Conservation (phyloP, 2,797 vertebrate genomes). For the Enteromius unitaeniatus region DNA sequence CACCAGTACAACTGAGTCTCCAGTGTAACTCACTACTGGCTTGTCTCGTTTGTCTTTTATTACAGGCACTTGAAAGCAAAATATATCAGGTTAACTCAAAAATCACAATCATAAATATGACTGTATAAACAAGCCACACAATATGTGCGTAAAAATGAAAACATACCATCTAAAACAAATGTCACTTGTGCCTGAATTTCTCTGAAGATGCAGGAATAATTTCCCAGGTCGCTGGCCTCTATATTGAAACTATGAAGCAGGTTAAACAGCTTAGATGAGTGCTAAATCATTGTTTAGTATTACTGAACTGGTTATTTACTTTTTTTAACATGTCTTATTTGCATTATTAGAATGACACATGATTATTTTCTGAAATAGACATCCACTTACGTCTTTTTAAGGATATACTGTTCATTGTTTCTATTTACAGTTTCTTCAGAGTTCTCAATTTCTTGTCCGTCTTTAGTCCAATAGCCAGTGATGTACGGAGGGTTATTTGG, state of each 20-base stretch:
- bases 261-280: neutral
- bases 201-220: slow-evolving; percentile 75
- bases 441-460: slow-evolving; percentile 67
- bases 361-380: slow-evolving; percentile 11
- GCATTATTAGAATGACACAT: neutral
- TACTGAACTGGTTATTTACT: neutral
- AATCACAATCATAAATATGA: slow-evolving; percentile 9
- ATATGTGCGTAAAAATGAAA: neutral
- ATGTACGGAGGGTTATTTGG: slow-evolving; percentile 62
- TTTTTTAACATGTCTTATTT: neutral
- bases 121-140: neutral
- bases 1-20: slow-evolving; percentile 77
- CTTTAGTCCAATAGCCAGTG: slow-evolving; percentile 81
- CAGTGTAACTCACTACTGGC: slow-evolving; percentile 79
- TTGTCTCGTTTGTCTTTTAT: slow-evolving; percentile 77
- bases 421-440: slow-evolving; percentile 59
- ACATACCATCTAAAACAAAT: slow-evolving; percentile 75
- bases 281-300: neutral
- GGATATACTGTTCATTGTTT: slow-evolving; percentile 66
- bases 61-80: slow-evolving; percentile 77
- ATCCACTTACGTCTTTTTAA: slow-evolving; percentile 69
- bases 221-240: slow-evolving; percentile 65
- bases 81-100: neutral
- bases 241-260: slow-evolving; percentile 68
- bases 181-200: slow-evolving; percentile 58